A percentile compares a stretch with the other conserved stretches of the same genome.
Conservation (phyloP, 2,113 vertebrate genomes). For the Steatornis caripensis region DNA sequence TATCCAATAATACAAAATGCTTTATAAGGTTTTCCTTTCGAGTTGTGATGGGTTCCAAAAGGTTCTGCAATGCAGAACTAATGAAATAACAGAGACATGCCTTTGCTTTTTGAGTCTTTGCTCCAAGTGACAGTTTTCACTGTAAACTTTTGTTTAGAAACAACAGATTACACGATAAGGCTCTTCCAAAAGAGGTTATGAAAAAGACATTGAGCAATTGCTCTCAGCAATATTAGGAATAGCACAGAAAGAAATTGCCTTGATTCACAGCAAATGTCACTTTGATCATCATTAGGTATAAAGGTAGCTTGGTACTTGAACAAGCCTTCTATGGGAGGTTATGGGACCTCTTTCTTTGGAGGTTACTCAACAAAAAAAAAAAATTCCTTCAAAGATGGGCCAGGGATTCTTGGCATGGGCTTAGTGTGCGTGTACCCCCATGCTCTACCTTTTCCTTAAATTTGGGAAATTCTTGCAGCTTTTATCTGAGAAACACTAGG, state of each 20-base stretch:
- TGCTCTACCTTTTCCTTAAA: neutral
- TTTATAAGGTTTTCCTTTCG: constrained; percentile 36
- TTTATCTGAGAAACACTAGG: neutral
- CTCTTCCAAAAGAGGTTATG: constrained; percentile 36
- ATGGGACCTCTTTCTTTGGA: neutral
- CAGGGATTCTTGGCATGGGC: neutral
- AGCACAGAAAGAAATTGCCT: neutral
- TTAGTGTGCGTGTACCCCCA: neutral
- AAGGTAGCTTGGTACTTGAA: neutral
- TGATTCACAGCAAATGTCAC: neutral
- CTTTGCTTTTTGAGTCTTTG: neutral
- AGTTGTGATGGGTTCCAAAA: constrained; percentile 16
- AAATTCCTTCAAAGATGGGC: neutral
- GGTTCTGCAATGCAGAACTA: constrained; percentile 18
- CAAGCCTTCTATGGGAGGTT: neutral
- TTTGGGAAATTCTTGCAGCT: neutral
- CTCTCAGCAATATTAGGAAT: constrained; percentile 13
- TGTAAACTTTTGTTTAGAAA: constrained; percentile 51
- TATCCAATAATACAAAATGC: constrained; percentile 57
- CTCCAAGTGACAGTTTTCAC: constrained; percentile 28
- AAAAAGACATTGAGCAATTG: constrained; percentile 22
- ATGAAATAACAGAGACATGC: neutral
- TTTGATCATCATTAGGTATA: neutral
- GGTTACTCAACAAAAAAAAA: neutral
- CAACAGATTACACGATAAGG: constrained; percentile 28